Conservation (phyloP, 1,140 invertebrate genomes). For the Hydropsyche tenuis region DNA sequence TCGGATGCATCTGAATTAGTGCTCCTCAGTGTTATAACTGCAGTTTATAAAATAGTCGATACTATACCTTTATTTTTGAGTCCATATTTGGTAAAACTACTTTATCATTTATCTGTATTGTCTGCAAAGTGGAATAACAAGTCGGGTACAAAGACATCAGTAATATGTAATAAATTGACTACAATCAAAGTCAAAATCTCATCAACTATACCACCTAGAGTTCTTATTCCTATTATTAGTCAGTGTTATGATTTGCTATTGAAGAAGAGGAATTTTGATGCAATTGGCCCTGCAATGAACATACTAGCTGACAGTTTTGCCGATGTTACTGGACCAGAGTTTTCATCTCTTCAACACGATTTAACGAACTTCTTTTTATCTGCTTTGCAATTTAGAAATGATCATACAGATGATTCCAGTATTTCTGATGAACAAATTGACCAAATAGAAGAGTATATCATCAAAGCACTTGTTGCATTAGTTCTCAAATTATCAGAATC, state of each 20-base stretch:
- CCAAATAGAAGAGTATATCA: constrained; percentile 72
- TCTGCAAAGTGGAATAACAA: constrained; percentile 61
- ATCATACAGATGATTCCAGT: constrained; percentile 53
- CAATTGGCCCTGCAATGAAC: constrained; percentile 74
- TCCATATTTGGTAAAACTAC: constrained; percentile 79
- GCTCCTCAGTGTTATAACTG: constrained; percentile 69
- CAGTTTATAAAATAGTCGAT: constrained; percentile 81
- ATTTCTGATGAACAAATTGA: constrained; percentile 56
- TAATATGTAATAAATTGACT: constrained; percentile 66
- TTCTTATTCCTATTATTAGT: constrained; percentile 78
- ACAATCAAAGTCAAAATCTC: constrained; percentile 73
- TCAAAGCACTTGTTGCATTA: constrained; percentile 76
- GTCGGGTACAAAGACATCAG: constrained; percentile 59
- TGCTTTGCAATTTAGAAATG: constrained; percentile 74
- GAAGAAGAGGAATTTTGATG: constrained; percentile 64
- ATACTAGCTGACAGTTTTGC: constrained; percentile 75
- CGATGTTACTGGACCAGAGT: constrained; percentile 65
- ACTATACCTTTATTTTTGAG: constrained; percentile 81
- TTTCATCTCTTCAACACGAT: constrained; percentile 69
- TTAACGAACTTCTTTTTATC: constrained; percentile 78
- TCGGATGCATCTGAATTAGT: constrained; percentile 63
- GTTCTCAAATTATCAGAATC: constrained; percentile 88
- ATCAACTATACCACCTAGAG: constrained; percentile 70
- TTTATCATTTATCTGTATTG: constrained; percentile 69
- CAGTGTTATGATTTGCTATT: constrained; percentile 71